These are phyloP conservation scores for Cisticola juncidis DNA, from an alignment of 2,113 vertebrate genomes.

Conservation along the genomic window DNA sequence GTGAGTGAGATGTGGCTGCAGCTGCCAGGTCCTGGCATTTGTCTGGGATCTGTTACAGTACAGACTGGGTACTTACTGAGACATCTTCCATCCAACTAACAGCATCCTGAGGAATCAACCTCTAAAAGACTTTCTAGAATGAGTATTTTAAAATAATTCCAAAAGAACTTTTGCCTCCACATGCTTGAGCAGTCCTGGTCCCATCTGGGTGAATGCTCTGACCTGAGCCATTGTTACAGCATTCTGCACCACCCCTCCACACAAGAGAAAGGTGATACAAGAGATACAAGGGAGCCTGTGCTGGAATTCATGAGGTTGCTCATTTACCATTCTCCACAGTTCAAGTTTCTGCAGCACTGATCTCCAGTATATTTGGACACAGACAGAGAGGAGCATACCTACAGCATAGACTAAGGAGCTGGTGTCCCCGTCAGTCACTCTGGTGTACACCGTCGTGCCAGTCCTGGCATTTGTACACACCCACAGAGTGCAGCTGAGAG, in stretches of 20 bases:
- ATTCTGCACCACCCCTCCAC: background rate
- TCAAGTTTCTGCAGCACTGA: slow-evolving; percentile 80
- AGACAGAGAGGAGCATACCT: slow-evolving; percentile 78
- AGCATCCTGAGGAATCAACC: background rate
- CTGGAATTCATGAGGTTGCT: slow-evolving; percentile 83
- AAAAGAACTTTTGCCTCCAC: background rate
- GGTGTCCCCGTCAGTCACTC: background rate
- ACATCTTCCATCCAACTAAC: background rate
- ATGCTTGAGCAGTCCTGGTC: too few relatives aligned
- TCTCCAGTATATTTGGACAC: slow-evolving; percentile 87
- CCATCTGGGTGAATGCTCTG: fast-evolving
- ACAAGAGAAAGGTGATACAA: background rate
- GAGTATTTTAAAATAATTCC: background rate
- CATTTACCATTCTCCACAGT: slow-evolving; percentile 84
- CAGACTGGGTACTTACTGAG: background rate
- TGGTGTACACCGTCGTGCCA: too few relatives aligned
- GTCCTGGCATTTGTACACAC: background rate
- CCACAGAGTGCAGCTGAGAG: background rate
- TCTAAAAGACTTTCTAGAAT: background rate
- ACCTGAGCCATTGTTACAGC: background rate
- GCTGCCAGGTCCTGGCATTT: background rate
- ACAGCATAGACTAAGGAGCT: slow-evolving; percentile 81
- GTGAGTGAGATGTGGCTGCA: background rate
- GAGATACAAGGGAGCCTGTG: slow-evolving; percentile 87
- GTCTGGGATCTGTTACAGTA: background rate